Base-by-base conservation (phyloP, 2,888 invertebrate species). In the Apodemia hepburni region DNA sequence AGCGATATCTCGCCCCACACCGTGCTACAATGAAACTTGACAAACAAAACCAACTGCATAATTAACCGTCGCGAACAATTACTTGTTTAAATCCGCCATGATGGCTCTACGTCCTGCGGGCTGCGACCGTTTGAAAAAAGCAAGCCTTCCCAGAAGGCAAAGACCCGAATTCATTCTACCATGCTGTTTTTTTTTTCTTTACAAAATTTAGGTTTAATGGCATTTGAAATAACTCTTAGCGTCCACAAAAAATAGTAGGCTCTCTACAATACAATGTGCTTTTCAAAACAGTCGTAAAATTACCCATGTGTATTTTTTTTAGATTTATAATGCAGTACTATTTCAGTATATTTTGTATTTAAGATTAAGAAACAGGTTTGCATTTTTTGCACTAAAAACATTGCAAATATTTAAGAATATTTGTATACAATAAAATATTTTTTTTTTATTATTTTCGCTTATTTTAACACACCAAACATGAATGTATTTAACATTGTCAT, bases 111-210 rank as follows among this genome's bases (percentile, higher is more conserved):
- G 42, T 42, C 42, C 42, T 15, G 42, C 15, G 42, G 15, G 42
- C 42, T 74, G 79, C 76, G 76, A 67, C 69, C 69, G 66, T 69
- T 72, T 68, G 67, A 69, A 69, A 79, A 77, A 72, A 74, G 72
- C 74, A 73, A 73, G 75, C 75, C 76, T 89, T 89, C 89, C 82
- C 84, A 88, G 89, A 89, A 89, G 87, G 84, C 77, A 78, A 77
- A 72, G 77, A 76, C 77, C 80, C 77, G 71, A 74, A 73, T 74
- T 75, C 75, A 75, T 77, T 77, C 79, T 77, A 63, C 75, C 77
- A 71, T 69, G 65, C 68, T 66, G 78, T 81, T 85, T 85, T 82
- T 84, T 82, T 84, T 80, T 79, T 78, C 71, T 71, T 45, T 45
- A 45, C 42, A 72, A 77, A 82, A 84, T 82, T 84, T 83, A 84